Base-by-base conservation (phyloP, 2,113 vertebrate species). In the Origma solitaria region DNA sequence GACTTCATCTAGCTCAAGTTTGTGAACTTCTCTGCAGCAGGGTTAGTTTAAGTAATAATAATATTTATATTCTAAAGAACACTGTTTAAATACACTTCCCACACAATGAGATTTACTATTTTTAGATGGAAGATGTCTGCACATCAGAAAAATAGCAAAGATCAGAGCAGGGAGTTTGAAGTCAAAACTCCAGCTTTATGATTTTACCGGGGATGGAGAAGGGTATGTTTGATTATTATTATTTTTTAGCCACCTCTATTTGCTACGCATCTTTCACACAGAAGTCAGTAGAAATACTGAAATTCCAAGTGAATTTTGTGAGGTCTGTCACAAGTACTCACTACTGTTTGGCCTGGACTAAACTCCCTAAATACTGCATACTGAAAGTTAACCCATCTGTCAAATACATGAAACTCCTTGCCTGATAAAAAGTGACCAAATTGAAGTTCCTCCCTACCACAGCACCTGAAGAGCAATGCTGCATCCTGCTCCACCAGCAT, bases 11-110 rank as follows among this genome's bases (percentile, higher is more conserved):
- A 88, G 88, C 44, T 45, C 44, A 83, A 71, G 61, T 86, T 92
- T 68, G 88, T 79, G 76, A 93, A 93, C 64, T 81, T 83, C 76
- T 82, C 82, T 68, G 33, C 49, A 86, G 64, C 61, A 75, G 86
- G 44, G 80, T 88, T 88, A 93, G 85, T 58, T 96, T 92, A 78
- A 95, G 77, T 81, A 96, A 93, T 90, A 93, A 91, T 94, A 96
- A 94, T 91, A 96, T 95, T 97, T 96, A 93, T 86, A 33, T 81
- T 88, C 49, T 57, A 61, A 93, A 92, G 92, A 90, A 86, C 31
- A 53, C n/a, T 84, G 82, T 93, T 86, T 92, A 96, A 95, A 91
- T 53, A 94, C 69, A 94, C 86, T 69, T 95, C 96, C 95, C 86
- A 95, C 91, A 82, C 86, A 79, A 92, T 35, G 57, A 92, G 57